A percentile compares a stretch with the other conserved stretches of the same genome.
These are phyloP conservation scores for Steinernema scapterisci DNA, from an alignment of 2,888 invertebrate species.

Conservation along the genomic window DNA sequence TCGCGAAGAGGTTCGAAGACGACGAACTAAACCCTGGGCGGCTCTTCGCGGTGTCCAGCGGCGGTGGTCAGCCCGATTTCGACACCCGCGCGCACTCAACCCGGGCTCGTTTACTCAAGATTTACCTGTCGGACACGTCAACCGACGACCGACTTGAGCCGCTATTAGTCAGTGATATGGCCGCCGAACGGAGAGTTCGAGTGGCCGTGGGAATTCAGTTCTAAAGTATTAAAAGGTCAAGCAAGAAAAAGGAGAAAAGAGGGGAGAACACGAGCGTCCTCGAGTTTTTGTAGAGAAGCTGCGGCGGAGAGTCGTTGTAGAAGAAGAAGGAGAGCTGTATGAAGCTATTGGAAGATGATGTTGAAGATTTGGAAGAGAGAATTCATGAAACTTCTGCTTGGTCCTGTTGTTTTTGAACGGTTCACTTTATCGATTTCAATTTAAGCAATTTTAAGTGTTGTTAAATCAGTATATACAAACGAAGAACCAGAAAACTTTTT, in stretches of 20 bases:
- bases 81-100: constrained; percentile 23
- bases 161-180: background rate
- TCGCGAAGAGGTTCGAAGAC: constrained; percentile 8
- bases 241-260: background rate
- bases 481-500: no score
- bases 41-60: constrained; percentile 10
- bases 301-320: no score
- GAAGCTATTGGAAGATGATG: no score
- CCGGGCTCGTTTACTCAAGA: constrained; percentile 13
- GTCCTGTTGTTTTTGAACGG: no score
- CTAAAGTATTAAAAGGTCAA: background rate
- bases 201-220: background rate
- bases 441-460: no score
- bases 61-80: constrained; percentile 15
- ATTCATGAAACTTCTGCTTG: no score
- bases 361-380: no score
- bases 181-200: background rate
- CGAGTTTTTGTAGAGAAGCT: background rate
- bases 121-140: constrained; percentile 24
- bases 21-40: constrained; percentile 4
- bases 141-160: background rate
- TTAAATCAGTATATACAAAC: no score
- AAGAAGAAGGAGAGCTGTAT: no score
- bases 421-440: no score
- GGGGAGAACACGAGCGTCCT: background rate